A percentile compares a stretch with the other conserved stretches of the same genome.
Evolutionary conservation across 2,888 invertebrate species (phyloP).

Genomic region (Mimachlamys varia): DNA sequence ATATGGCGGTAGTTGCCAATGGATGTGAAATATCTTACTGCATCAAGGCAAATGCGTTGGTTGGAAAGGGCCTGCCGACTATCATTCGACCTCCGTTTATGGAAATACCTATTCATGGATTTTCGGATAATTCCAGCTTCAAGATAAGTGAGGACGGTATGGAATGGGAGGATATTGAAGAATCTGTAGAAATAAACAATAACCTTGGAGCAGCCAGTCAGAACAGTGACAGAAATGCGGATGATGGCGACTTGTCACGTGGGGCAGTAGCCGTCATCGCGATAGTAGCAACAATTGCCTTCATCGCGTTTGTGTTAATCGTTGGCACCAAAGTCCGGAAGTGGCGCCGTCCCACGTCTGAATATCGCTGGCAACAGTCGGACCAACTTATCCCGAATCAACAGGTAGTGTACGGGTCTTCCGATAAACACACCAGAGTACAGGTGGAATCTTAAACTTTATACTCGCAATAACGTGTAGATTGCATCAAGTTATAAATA

Average conservation of each 20-base stretch:
- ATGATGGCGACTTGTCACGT: neutral
- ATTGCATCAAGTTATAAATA: too few relatives aligned
- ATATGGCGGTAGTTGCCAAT: slow-evolving; percentile 60
- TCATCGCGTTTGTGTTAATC: neutral
- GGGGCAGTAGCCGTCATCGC: slow-evolving; percentile 37
- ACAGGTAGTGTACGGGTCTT: neutral
- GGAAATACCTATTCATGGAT: slow-evolving; percentile 51
- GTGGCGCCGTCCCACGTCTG: neutral
- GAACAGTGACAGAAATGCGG: neutral
- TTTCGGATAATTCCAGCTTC: slow-evolving; percentile 3
- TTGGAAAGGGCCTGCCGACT: slow-evolving; percentile 61
- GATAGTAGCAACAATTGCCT: neutral
- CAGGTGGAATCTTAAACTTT: neutral
- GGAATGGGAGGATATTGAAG: slow-evolving; percentile 46
- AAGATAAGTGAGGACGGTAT: slow-evolving; percentile 45
- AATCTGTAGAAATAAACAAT: neutral
- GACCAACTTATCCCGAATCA: neutral
- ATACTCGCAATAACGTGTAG: too few relatives aligned
- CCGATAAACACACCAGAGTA: neutral
- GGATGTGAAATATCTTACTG: slow-evolving; percentile 65
- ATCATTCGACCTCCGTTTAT: slow-evolving; percentile 73
- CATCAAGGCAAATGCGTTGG: slow-evolving; percentile 65
- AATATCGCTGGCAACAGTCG: neutral
- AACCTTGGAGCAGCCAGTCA: slow-evolving; percentile 23
- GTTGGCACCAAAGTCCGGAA: neutral